Evolutionary conservation across 2,113 vertebrate genomes (phyloP), one percentile per base, ranked within the genome.

Genomic region (Puntigrus tetrazona): DNA sequence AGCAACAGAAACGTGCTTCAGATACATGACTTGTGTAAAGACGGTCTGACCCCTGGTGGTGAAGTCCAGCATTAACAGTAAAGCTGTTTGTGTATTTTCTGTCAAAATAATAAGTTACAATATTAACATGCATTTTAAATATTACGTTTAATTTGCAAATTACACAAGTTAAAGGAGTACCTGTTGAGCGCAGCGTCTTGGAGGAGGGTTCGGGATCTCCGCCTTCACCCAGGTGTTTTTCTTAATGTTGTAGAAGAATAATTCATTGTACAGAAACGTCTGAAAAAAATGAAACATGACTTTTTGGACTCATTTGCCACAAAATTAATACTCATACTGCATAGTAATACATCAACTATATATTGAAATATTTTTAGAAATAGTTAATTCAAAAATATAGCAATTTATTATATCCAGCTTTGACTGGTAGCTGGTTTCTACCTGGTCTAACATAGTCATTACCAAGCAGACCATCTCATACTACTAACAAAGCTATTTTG

Each of bases 181-280:
- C 97, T 99, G 98, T 88, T 99, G 98, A 78, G 98, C 95, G 85
- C 97, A 99, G 76, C 98, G 95, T 7, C 96, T 93, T 0, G 97
- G 96, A 3, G 98, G 98, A 0, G 97, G 95, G 83, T 92, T 97
- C 14, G 98, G 98, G 83, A 97, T 94, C 69, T 99, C 97, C 0
- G 95, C 89, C 45, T 95, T 97, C 20, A 95, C 89, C 98, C 98
- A 99, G 70, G 92, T 91, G 89, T 96, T 96, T 92, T 98, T 99
- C 87, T 95, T 95, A 86, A 96, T 96, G 89, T 94, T 97, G 93
- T 99, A 99, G 91, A 96, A 79, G 77, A 95, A 98, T 4, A 99
- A 91, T 0, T 99, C 97, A 0, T 99, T 99, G 89, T 99, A 98
- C 47, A 99, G 85, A 76, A 92, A 96, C 0, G 96, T 99, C 98